Evolutionary conservation across 2,797 vertebrate genomes (phyloP), one percentile per base, ranked within the genome.

Genomic region (Urocyon cinereoargenteus): DNA sequence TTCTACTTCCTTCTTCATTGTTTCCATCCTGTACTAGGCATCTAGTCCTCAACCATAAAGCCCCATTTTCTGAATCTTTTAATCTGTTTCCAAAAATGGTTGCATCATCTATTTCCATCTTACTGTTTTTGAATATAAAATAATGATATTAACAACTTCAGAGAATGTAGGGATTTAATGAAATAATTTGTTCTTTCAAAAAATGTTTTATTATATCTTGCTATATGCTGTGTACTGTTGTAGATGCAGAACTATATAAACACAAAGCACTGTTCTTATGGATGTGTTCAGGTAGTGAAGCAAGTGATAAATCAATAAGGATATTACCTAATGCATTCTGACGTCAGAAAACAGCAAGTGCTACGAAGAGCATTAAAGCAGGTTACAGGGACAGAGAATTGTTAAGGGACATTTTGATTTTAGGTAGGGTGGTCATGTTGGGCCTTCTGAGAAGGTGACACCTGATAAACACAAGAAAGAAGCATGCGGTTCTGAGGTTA

Each of bases 111-210:
- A 12, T 70, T 96, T 84, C 73, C 61, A 75, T 12, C n/a, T 92
- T 49, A 22, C 68, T 59, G 5, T 26, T 82, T 94, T 91, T 95
- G 28, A 61, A 61, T 92, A 22, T 82, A 81, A 92, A 86, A 40
- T 88, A 77, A 40, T 62, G 19, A 70, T 96, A 45, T 62, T 95
- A 88, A 36, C 53, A 84, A 73, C 51, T 86, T 96, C 26, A 77
- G 57, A 68, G 57, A 86, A 79, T 72, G 31, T 73, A 36, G 61
- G 61, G 34, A 85, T 70, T 90, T 70, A 84, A 86, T 90, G 31
- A 88, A 84, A 93, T 89, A 26, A 83, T 82, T 75, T 13, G 75
- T 96, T 97, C 19, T 95, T 95, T 87, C 6, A 26, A 70, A 91
- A 84, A 81, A 2, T 70, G 3, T 86, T n/a, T 82, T 70, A 26